Conservation (phyloP, 92 coral and sea anemone genomes). For the Porites lobata region DNA sequence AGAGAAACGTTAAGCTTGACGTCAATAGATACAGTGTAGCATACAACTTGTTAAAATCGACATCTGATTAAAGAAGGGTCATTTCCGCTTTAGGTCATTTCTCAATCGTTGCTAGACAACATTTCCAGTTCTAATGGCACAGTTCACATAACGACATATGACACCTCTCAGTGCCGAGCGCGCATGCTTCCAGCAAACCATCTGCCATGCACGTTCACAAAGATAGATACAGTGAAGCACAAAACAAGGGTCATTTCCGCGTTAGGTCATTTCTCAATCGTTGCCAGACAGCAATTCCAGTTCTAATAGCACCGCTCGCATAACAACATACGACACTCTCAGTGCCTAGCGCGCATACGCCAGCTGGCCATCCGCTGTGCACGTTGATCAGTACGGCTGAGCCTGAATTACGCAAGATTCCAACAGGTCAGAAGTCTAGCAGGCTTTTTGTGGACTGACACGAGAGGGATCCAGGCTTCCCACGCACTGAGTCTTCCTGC, state of each 20-base stretch:
- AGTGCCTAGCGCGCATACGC: neutral
- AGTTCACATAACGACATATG: neutral
- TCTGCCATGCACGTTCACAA: neutral
- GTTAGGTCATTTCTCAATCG: neutral
- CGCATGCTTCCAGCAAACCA: slow-evolving; percentile 4
- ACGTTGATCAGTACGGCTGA: neutral
- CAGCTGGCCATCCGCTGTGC: neutral
- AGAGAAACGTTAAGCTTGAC: too few species aligned
- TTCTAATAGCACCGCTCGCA: neutral
- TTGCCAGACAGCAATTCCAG: neutral
- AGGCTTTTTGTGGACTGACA: slow-evolving; percentile 81
- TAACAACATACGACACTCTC: neutral
- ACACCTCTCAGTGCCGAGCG: neutral
- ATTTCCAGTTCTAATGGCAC: neutral
- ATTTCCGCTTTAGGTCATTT: neutral
- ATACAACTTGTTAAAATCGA: neutral
- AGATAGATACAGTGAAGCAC: neutral
- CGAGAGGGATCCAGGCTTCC: slow-evolving; percentile 74
- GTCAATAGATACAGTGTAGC: too few species aligned
- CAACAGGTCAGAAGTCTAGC: slow-evolving; percentile 74
- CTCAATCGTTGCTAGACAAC: neutral
- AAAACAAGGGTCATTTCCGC: neutral
- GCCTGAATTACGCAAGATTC: neutral
- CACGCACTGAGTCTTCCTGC: slow-evolving; percentile 75
- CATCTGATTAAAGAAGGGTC: neutral